Evolutionary conservation across 2,113 vertebrate species (phyloP).

Genomic region (Calyptommatus sinebrachiatus): DNA sequence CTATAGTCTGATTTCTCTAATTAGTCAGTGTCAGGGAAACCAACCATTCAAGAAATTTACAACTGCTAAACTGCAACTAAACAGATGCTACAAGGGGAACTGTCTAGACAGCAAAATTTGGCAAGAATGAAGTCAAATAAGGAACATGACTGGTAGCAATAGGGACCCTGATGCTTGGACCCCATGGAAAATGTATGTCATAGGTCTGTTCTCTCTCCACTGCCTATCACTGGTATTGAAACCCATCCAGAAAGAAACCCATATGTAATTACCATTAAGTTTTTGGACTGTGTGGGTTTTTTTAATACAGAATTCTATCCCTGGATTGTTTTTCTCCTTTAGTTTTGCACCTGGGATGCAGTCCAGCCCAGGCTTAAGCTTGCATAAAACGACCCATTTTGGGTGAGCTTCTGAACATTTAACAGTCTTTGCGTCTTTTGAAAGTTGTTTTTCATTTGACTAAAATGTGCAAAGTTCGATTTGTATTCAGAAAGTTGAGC

Average conservation of each 20-base stretch:
- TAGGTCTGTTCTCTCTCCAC: not conserved
- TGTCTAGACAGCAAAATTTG: conserved; percentile 20
- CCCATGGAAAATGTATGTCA: conserved; percentile 14
- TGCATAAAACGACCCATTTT: not conserved
- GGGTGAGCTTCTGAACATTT: not conserved
- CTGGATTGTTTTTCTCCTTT: not conserved
- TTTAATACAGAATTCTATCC: not conserved
- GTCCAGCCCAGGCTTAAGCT: not conserved
- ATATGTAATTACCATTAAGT: conserved; percentile 15
- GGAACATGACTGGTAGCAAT: conserved; percentile 11
- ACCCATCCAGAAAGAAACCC: not conserved
- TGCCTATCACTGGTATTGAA: not conserved
- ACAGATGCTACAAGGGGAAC: not conserved
- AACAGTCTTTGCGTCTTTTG: not conserved
- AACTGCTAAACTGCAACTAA: not conserved
- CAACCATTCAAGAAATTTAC: conserved; percentile 10
- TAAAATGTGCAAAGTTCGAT: too few species aligned
- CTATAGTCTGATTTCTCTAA: conserved; percentile 8
- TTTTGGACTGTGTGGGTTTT: not conserved
- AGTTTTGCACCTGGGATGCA: conserved; percentile 5
- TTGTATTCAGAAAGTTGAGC: too few species aligned
- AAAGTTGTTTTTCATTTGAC: not conserved
- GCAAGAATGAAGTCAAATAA: not conserved
- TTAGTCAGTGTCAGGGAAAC: not conserved
- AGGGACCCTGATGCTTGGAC: conserved; percentile 5